Conservation (phyloP, 2,113 vertebrate species). For the Notarius quadriscutis region DNA sequence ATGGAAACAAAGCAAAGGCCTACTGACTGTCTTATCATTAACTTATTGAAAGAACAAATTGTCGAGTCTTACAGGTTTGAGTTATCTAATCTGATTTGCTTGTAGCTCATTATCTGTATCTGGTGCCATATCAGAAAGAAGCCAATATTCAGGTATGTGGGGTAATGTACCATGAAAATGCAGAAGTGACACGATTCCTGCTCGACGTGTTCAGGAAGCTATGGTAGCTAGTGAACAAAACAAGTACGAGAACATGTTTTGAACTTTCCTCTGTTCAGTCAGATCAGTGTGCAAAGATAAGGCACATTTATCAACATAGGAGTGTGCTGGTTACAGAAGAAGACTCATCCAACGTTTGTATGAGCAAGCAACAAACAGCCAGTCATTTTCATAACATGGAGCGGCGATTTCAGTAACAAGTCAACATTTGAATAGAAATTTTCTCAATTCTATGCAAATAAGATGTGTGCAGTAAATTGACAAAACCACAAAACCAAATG, state of each 20-base stretch:
- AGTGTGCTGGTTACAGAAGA: neutral
- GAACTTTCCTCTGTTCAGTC: neutral
- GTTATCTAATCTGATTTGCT: slow-evolving; percentile 9
- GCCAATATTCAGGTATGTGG: neutral
- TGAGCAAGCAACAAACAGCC: neutral
- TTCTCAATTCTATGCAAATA: neutral
- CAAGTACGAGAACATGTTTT: neutral
- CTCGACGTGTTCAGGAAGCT: neutral
- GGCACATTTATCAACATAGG: neutral
- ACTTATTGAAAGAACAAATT: neutral
- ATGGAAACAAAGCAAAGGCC: neutral
- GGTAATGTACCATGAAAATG: neutral
- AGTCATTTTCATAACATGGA: neutral
- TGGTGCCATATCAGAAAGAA: neutral
- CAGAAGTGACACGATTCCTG: neutral
- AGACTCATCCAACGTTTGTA: neutral
- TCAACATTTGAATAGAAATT: neutral
- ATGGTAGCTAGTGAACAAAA: neutral
- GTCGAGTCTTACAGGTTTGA: slow-evolving; percentile 28
- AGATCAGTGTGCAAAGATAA: neutral
- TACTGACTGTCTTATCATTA: neutral
- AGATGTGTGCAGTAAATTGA: too few species aligned
- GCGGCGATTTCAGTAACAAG: neutral
- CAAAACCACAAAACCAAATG: neutral
- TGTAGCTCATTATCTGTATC: neutral